Base-by-base conservation (phyloP, 1,140 invertebrate genomes). In the Tetraneura akinire region DNA sequence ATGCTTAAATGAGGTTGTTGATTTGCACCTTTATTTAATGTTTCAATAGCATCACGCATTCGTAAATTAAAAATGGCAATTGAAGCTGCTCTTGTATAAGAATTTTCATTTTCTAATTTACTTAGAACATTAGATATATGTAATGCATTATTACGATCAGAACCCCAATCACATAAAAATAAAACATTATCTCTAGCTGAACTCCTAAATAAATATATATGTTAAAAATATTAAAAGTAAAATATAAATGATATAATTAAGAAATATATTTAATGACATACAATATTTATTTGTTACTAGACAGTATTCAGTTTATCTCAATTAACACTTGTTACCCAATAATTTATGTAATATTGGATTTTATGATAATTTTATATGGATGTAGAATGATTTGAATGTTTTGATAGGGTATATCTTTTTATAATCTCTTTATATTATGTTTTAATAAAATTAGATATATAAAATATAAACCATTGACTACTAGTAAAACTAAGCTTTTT, bases 61-160 rank as follows among this genome's bases (percentile, higher is more conserved):
- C 94, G 92, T 80, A 97, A 87, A 87, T 96, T 94, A 85, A 98
- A 98, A 60, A 96, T 91, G 55, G 94, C 92, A 60, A 98, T 92
- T 45, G 96, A 94, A 11, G 96, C 94, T 37, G 95, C 95, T 85
- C 95, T 89, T 53, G 94, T 91, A 86, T 91, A 93, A 18, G 86
- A 80, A 32, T 86, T 86, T 73, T 86, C 83, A 42, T 80, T 81
- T 82, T 87, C 85, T 80, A 86, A 83, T 81, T 81, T 66, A 53
- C 37, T 68, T 11, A 81, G 1, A 11, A 80, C n/a, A 55, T n/a
- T 23, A 80, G 80, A 53, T 70, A 80, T 80, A n/a, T 80, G 64
- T 26, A 26, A 37, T n/a, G 51, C 47, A 62, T 55, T 80, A 9
- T 49, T 53, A 62, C 66, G 55, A 82, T 94, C 91, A 84, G 91